Evolutionary conservation across 2,113 vertebrate genomes (phyloP).

Genomic region (Pygoscelis adeliae): DNA sequence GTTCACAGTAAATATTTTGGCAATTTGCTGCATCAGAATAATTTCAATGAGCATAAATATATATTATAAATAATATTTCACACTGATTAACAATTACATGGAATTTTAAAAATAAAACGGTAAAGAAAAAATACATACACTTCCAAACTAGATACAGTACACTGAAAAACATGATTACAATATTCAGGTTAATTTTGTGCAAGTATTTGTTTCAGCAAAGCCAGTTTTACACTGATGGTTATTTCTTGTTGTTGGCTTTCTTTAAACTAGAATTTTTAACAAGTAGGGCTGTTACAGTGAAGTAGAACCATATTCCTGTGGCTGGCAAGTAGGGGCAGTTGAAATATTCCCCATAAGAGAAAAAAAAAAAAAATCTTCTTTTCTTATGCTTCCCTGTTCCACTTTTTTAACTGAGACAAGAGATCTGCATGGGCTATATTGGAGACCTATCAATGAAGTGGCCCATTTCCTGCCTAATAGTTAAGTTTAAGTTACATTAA

Average conservation of each 20-base stretch:
- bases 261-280: neutral
- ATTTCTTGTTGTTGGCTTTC: neutral
- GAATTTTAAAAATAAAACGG: neutral
- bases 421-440: neutral
- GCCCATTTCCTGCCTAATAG: neutral
- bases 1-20: constrained; percentile 35
- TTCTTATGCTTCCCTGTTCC: neutral
- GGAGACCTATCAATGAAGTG: neutral
- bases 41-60: neutral
- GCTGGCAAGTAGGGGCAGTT: neutral
- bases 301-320: neutral
- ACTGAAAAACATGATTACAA: neutral
- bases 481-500: neutral
- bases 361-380: neutral
- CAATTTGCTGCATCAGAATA: constrained; percentile 43
- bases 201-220: neutral
- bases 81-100: neutral
- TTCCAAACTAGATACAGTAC: neutral
- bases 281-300: neutral
- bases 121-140: neutral
- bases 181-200: neutral
- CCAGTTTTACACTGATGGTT: neutral
- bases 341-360: neutral
- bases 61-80: neutral
- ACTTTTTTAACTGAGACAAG: neutral